Evolutionary conservation across 1,140 invertebrate genomes (phyloP), one percentile per base, ranked within the genome.

Genomic region (Acromyrmex charruanus): DNA sequence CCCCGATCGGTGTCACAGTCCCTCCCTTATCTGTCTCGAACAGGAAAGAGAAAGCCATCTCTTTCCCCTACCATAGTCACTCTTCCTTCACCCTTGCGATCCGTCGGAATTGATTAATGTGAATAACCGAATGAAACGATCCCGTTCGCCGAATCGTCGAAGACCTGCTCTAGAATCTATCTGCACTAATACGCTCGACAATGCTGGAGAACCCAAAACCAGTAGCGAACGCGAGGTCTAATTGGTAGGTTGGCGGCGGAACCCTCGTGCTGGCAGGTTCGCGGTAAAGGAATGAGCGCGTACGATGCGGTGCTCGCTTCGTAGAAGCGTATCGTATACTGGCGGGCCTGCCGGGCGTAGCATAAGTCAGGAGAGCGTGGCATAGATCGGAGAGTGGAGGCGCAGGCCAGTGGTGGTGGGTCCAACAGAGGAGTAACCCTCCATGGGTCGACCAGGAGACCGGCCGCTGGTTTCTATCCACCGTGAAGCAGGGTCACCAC

Each of bases 251-350:
- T 21, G 53, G 44, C 35, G 35, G 18, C 51, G 25, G 39, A 49
- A 80, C 16, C 65, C 75, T 71, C 77, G 85, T 69, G 66, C 35
- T 49, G 55, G 58, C 69, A 44, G 80, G 44, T 55, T 53, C 28
- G 44, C 51, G 65, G 49, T 69, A 58, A 12, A 25, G 51, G 51
- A 63, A 51, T 58, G 77, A 86, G 61, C 84, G 87, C 91, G 82
- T 72, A 87, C 85, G 85, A 88, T 86, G 91, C 90, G 89, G 91
- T 94, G 93, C 87, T 94, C 92, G 92, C 93, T 81, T 91, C 89
- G 86, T 92, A 94, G 93, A 91, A 94, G 94, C 94, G 93, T 92
- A 81, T 94, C 90, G 93, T 93, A 87, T 92, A 94, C 94, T 94
- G 93, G 90, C 91, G 77, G 88, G 87, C 87, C 87, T 86, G 89